A percentile compares a stretch with the other conserved stretches of the same genome.
Conservation (phyloP, 2,888 invertebrate species). For the Apamea anceps region DNA sequence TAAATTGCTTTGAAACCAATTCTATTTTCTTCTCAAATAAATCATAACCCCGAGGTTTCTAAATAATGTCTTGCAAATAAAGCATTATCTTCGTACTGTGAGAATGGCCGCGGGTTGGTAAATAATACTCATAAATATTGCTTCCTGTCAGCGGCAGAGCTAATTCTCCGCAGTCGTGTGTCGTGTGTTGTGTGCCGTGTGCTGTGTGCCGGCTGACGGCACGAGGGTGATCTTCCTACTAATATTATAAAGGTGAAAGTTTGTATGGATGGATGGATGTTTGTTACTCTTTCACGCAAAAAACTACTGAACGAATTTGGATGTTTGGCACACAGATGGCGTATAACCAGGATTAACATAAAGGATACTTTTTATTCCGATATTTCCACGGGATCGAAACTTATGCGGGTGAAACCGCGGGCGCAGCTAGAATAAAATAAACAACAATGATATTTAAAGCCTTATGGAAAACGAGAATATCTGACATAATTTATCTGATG, state of each 20-base stretch:
- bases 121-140: conserved; percentile 10
- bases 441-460: neutral
- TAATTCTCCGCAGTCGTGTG: conserved; percentile 3
- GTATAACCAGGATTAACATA: no score
- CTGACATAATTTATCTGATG: neutral
- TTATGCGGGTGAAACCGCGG: no score
- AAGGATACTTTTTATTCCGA: no score
- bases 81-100: neutral
- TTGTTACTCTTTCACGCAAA: no score
- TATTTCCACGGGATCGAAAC: no score
- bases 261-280: no score
- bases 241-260: no score
- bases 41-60: neutral
- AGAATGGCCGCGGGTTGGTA: neutral
- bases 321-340: no score
- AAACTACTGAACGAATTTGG: no score
- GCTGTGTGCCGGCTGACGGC: neutral
- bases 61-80: conserved; percentile 7
- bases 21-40: conserved; percentile 14
- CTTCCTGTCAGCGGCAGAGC: neutral
- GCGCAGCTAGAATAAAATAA: neutral
- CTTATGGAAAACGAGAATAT: neutral
- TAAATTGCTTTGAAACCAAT: neutral
- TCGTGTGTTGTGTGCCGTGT: neutral
- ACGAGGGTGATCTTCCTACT: neutral